Conservation (phyloP, 2,113 vertebrate species). For the Alectura lathami region DNA sequence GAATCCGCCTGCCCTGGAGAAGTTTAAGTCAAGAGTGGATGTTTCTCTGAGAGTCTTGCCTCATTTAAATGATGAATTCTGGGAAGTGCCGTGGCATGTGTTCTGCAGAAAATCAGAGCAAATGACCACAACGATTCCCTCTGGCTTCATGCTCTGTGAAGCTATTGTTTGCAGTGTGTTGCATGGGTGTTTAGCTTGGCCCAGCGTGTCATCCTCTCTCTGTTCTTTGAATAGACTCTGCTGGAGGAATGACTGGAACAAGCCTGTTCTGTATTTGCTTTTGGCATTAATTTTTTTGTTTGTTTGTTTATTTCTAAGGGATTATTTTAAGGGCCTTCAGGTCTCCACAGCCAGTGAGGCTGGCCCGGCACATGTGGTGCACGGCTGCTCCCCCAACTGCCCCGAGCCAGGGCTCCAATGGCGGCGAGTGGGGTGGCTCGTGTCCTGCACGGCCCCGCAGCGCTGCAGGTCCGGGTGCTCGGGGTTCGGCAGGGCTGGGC, state of each 20-base stretch:
- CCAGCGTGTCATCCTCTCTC: constrained; percentile 53
- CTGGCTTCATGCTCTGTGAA: constrained; percentile 56
- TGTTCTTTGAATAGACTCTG: constrained; percentile 39
- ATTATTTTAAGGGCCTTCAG: constrained; percentile 62
- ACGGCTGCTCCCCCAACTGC: neutral
- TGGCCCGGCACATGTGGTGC: neutral
- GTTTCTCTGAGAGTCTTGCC: neutral
- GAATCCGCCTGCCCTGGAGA: constrained; percentile 22
- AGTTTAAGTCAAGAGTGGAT: neutral
- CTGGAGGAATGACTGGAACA: constrained; percentile 46
- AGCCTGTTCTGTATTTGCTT: constrained; percentile 59
- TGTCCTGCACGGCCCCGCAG: neutral
- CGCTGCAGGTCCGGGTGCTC: neutral
- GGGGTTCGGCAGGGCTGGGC: neutral
- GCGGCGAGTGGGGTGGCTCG: neutral
- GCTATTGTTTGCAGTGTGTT: constrained; percentile 63
- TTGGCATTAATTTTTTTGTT: constrained; percentile 23
- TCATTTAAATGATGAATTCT: constrained; percentile 38
- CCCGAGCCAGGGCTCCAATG: neutral
- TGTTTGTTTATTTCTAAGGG: constrained; percentile 62
- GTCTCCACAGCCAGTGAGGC: neutral
- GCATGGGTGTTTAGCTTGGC: constrained; percentile 67
- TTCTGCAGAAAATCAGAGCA: constrained; percentile 44
- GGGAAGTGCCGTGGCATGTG: constrained; percentile 53
- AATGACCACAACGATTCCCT: constrained; percentile 66